Evolutionary conservation across 2,797 vertebrate genomes (phyloP).

Genomic region (Chloroceryle amazona): DNA sequence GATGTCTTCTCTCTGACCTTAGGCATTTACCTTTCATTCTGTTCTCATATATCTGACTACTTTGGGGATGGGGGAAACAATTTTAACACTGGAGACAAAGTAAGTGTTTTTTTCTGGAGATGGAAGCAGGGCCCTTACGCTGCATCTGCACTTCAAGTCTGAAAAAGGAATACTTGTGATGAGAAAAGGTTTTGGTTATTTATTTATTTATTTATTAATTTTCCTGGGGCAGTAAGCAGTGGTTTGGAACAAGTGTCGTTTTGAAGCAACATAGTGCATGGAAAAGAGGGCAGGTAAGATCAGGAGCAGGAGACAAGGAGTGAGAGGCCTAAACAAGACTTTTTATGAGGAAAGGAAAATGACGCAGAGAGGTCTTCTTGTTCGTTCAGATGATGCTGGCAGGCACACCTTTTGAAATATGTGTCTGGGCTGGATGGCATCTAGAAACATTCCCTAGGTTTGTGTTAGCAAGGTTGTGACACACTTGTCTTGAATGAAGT

Average conservation of each 20-base stretch:
- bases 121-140: rapidly evolving
- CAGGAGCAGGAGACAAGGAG: neutral
- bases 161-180: neutral
- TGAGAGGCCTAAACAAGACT: neutral
- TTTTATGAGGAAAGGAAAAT: neutral
- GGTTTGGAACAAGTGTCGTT: neutral
- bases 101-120: neutral
- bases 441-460: neutral
- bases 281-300: neutral
- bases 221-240: neutral
- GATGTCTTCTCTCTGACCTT: neutral
- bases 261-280: neutral
- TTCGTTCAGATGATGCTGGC: neutral
- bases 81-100: neutral
- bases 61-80: neutral
- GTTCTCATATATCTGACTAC: neutral
- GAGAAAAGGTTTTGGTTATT: neutral
- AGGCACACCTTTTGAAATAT: neutral
- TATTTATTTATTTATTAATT: neutral
- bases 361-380: rapidly evolving
- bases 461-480: neutral
- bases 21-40: neutral
- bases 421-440: neutral
- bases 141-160: neutral
- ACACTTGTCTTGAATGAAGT: neutral